Evolutionary conservation across 2,888 invertebrate genomes (phyloP).

Genomic region (Meliscaeva auricollis): DNA sequence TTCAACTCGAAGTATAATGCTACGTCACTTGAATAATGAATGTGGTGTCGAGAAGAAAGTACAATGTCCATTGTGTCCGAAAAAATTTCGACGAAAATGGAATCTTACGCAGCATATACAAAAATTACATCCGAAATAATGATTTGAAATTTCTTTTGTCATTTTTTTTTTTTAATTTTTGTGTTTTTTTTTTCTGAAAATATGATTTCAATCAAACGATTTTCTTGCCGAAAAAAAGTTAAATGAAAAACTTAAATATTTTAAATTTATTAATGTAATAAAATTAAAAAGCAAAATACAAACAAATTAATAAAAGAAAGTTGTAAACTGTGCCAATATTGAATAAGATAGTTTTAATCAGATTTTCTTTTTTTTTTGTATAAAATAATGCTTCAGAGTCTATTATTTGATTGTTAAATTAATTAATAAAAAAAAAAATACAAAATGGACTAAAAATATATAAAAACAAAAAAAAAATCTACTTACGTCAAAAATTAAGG

Average conservation of each 20-base stretch:
- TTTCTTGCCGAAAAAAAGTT: not conserved
- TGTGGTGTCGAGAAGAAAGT: slow-evolving; percentile 83
- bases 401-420: slow-evolving; percentile 21
- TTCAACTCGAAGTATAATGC: slow-evolving; percentile 78
- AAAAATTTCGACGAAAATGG: slow-evolving; percentile 84
- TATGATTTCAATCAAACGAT: not conserved
- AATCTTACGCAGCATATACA: slow-evolving; percentile 85
- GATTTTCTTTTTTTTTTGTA: not conserved
- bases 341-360: slow-evolving; percentile 33
- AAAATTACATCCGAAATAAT: slow-evolving; percentile 81
- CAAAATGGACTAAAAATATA: not conserved
- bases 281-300: too few relatives aligned
- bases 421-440: slow-evolving; percentile 36
- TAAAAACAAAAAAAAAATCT: not conserved
- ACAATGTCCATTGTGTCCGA: slow-evolving; percentile 82
- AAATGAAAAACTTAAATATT: too few relatives aligned
- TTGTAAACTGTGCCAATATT: slow-evolving; percentile 35
- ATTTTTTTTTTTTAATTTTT: slow-evolving; percentile 6
- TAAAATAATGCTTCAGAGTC: slow-evolving; percentile 46
- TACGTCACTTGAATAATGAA: slow-evolving; percentile 79
- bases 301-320: not conserved
- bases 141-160: not conserved
- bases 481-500: slow-evolving; percentile 6
- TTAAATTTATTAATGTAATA: too few relatives aligned
- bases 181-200: not conserved